Percentiles rank a stretch among this genome's conserved stretches.
Evolutionary conservation across 2,888 invertebrate species (phyloP).

Genomic region (Linnaemya tessellans): DNA sequence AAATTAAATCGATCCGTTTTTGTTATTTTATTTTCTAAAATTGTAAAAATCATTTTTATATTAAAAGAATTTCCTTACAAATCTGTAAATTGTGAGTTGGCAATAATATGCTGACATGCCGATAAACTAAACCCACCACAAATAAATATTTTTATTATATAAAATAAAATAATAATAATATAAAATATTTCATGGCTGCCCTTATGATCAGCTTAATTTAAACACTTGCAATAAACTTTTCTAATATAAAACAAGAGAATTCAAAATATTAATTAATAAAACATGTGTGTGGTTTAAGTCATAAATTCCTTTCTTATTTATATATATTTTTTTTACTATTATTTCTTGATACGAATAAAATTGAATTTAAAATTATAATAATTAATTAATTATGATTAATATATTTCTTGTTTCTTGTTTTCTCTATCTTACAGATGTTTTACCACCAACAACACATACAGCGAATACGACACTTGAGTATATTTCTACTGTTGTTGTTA

Average conservation of each 20-base stretch:
- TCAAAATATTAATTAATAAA: neutral
- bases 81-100: too few relatives aligned
- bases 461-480: conserved; percentile 74
- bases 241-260: neutral
- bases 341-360: neutral
- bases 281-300: neutral
- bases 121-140: too few relatives aligned
- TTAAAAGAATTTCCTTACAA: too few relatives aligned
- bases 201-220: neutral
- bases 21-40: too few relatives aligned
- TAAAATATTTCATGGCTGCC: too few relatives aligned
- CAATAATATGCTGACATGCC: too few relatives aligned
- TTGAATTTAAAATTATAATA: conserved; percentile 38
- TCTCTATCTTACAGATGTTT: conserved; percentile 69
- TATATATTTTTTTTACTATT: neutral
- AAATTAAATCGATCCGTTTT: too few relatives aligned
- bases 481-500: conserved; percentile 77
- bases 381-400: conserved; percentile 25
- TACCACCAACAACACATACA: conserved; percentile 71
- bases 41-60: too few relatives aligned
- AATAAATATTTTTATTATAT: too few relatives aligned
- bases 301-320: neutral
- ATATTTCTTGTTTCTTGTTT: conserved; percentile 11
- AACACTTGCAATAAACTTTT: neutral
- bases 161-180: too few relatives aligned